These are phyloP conservation scores for Anas flavirostris DNA, from an alignment of 2,797 vertebrate genomes.

Conservation along the genomic window DNA sequence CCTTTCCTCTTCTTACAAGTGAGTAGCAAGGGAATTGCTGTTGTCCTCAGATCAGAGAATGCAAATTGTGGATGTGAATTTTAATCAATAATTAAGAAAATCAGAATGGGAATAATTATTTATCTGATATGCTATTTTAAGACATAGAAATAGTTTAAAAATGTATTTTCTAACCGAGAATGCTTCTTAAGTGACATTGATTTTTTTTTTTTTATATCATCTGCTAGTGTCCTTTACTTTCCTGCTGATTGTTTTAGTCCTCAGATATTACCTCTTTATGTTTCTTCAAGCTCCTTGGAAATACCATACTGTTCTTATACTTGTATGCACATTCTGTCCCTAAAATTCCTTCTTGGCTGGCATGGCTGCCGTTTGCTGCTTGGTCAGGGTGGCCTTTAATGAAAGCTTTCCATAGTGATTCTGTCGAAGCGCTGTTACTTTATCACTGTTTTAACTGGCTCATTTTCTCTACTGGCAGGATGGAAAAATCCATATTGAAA, in stretches of 20 bases:
- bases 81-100: not conserved
- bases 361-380: not conserved
- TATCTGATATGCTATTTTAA: not conserved
- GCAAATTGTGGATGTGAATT: not conserved
- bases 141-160: not conserved
- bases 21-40: not conserved
- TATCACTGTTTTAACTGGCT: not conserved
- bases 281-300: not conserved
- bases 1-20: not conserved
- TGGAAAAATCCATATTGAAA: conserved; percentile 81
- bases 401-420: not conserved
- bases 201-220: not conserved
- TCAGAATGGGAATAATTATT: not conserved
- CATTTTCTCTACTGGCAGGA: conserved; percentile 78
- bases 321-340: not conserved
- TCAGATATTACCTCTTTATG: not conserved
- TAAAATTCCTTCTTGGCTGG: not conserved
- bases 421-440: not conserved
- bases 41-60: not conserved
- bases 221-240: not conserved
- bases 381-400: not conserved
- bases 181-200: not conserved
- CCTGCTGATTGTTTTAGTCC: not conserved
- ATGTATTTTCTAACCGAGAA: not conserved
- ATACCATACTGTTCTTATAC: not conserved